Base-by-base conservation (phyloP, 2,888 invertebrate genomes). In the Protonemura montana region DNA sequence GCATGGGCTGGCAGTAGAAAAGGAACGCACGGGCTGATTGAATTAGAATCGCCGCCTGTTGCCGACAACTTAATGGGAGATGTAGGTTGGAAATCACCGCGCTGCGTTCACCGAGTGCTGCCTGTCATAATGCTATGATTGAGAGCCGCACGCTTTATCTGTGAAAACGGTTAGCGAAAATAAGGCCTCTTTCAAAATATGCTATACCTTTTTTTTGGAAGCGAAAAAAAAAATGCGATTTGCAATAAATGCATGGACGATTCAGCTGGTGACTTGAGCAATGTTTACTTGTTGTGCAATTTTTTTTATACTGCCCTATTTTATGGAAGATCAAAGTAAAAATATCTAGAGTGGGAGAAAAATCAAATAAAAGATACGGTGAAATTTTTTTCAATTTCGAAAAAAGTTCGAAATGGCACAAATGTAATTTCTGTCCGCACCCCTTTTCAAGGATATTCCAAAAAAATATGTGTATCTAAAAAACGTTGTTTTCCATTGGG, bases 21-120 rank as follows among this genome's bases (percentile, higher is more conserved):
- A 81, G 81, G 30, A 2, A 3, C 59, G 59, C 13, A 1, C 59
- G 3, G 82, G 30, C 82, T 82, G 82, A 82, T 41, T 30, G 82
- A 82, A 82, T 82, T 84, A 76, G 42, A 84, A 84, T 84, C 25
- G 26, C 59, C 27, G 84, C 84, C 84, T 84, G 84, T 59, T 84
- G 26, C 29, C 84, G 84, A 84, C 84, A 84, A 84, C 76, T 84
- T 84, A 84, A 84, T 84, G 76, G 76, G 59, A 84, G 27, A 0
- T 25, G 76, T 84, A 26, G 76, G 26, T 26, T 76, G 7, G 84
- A 76, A 80, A 84, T 84, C 84, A 84, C 26, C 84, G 84, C 25
- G n/a, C n/a, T n/a, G n/a, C n/a, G n/a, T n/a, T 27, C 59, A 30
- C 16, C 26, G 84, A 84, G 7, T 26, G 27, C n/a, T n/a, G n/a